Conservation (phyloP, 1,140 invertebrate genomes). For the Drosophila varians region DNA sequence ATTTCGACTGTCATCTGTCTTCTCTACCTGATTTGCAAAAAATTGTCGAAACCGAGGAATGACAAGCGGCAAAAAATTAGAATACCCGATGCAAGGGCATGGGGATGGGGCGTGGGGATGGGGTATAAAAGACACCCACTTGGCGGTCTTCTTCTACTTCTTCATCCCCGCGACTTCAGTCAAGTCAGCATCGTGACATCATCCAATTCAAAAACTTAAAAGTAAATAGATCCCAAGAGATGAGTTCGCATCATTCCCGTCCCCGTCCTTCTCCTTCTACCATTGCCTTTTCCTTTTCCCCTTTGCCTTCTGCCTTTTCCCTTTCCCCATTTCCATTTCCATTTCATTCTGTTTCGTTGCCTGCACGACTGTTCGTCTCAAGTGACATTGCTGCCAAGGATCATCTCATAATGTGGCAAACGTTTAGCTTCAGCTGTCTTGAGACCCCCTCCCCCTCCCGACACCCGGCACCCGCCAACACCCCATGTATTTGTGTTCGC, state of each 20-base stretch:
- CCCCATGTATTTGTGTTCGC: background rate
- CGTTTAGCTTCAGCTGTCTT: conserved; percentile 61
- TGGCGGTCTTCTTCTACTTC: background rate
- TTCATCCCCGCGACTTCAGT: background rate
- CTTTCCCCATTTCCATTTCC: conserved; percentile 20
- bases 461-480: background rate
- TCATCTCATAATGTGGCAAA: conserved; percentile 78
- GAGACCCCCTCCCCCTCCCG: background rate
- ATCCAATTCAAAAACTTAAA: conserved; percentile 81
- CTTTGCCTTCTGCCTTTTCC: background rate
- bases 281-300: background rate
- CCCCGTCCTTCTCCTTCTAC: background rate
- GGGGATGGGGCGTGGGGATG: background rate
- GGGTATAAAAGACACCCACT: background rate
- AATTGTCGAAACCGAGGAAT: conserved; percentile 30
- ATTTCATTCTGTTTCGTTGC: conserved; percentile 33
- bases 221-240: conserved; percentile 81
- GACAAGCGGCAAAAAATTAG: conserved; percentile 39
- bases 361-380: conserved; percentile 61
- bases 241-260: conserved; percentile 42
- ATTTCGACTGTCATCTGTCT: too few species aligned
- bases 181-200: conserved; percentile 60
- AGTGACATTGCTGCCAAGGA: conserved; percentile 78
- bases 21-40: background rate
- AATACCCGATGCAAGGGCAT: conserved; percentile 1